Evolutionary conservation across 2,888 invertebrate species (phyloP).

Genomic region (Cephus pygmeus): DNA sequence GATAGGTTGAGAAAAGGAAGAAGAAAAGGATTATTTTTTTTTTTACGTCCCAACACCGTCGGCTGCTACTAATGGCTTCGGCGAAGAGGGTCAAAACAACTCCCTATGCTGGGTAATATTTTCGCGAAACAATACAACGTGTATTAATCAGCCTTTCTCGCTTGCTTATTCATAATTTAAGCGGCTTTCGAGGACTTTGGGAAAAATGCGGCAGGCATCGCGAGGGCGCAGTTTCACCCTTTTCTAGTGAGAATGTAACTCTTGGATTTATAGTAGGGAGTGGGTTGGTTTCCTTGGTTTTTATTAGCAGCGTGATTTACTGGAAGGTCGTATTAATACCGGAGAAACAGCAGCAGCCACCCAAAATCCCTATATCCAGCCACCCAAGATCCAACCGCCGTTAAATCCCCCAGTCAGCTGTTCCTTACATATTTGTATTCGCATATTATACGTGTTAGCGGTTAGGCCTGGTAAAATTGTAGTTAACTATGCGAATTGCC

Average conservation of each 20-base stretch:
- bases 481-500: not conserved
- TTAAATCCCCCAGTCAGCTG: conserved; percentile 20
- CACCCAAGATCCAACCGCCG: conserved; percentile 10
- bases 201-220: conserved; percentile 9
- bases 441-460: conserved; percentile 5
- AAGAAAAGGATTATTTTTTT: conserved; percentile 34
- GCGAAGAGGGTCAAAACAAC: conserved; percentile 8
- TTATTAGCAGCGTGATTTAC: conserved; percentile 25
- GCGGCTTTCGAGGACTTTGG: conserved; percentile 34
- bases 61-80: conserved; percentile 27
- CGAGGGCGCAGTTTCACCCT: not conserved
- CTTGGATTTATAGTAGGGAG: conserved; percentile 22
- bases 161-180: conserved; percentile 40
- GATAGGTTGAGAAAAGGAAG: conserved; percentile 30
- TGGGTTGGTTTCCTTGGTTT: conserved; percentile 24
- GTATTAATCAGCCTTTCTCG: conserved; percentile 55
- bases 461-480: conserved; percentile 1
- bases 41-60: conserved; percentile 47
- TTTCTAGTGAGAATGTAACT: conserved; percentile 22
- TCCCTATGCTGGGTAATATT: conserved; percentile 9
- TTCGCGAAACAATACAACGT: conserved; percentile 49
- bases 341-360: conserved; percentile 10
- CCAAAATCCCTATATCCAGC: conserved; percentile 12
- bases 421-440: conserved; percentile 15
- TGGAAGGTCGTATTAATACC: conserved; percentile 20